These are phyloP conservation scores for Intellagama lesueurii DNA, from an alignment of 2,797 vertebrate species.

Conservation along the genomic window DNA sequence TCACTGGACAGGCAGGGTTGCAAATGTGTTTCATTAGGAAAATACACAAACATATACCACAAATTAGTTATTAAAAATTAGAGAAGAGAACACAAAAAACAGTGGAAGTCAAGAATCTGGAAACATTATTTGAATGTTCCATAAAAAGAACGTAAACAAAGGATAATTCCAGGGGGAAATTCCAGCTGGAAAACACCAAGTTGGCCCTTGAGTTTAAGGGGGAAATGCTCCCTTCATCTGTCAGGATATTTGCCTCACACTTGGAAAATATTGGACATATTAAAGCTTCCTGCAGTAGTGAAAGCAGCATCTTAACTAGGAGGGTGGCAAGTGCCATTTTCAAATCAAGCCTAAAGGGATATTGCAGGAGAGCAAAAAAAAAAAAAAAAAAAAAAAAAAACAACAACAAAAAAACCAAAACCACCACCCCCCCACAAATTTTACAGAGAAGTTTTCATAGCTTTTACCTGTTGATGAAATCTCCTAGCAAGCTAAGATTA, in stretches of 20 bases:
- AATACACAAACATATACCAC: too few relatives aligned
- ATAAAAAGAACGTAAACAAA: background rate
- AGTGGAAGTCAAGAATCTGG: background rate
- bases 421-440: background rate
- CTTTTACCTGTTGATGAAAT: conserved; percentile 78
- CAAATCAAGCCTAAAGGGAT: background rate
- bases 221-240: background rate
- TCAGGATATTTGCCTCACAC: background rate
- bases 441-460: conserved; percentile 1
- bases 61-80: background rate
- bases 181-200: background rate
- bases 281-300: background rate
- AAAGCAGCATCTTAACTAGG: too few relatives aligned
- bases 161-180: background rate
- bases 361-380: background rate
- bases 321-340: background rate
- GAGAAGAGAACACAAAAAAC: background rate
- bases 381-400: too few relatives aligned
- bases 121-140: background rate
- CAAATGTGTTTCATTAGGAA: background rate
- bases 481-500: conserved; percentile 74
- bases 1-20: background rate
- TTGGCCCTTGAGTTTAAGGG: too few relatives aligned
- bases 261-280: background rate
- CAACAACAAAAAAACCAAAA: too few relatives aligned